phyloP scores from a whole-genome alignment of 2,888 invertebrate species.

The Drosophila multiciliata region DNA sequence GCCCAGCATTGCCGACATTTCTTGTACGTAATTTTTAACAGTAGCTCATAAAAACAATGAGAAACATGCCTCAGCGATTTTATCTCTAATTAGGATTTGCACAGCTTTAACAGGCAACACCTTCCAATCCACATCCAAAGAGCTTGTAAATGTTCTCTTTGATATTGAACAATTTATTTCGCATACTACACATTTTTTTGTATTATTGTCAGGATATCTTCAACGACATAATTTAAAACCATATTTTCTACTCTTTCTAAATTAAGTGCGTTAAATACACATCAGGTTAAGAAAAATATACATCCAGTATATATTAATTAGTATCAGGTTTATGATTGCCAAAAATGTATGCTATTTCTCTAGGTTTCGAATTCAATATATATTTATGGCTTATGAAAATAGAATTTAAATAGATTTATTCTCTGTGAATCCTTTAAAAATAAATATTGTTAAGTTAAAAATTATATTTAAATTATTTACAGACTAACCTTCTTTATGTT shows the following conservation, averaged over 20 bases:
- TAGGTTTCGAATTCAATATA: background rate
- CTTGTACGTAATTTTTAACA: slow-evolving; percentile 68
- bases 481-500: background rate
- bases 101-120: background rate
- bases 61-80: slow-evolving; percentile 37
- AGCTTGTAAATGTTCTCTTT: background rate
- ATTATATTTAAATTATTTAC: background rate
- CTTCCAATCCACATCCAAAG: background rate
- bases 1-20: slow-evolving; percentile 46
- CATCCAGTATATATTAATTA: background rate
- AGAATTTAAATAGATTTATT: background rate
- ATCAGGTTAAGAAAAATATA: background rate
- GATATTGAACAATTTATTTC: background rate
- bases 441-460: background rate
- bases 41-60: slow-evolving; percentile 60
- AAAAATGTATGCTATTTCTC: background rate
- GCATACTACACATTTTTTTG: background rate
- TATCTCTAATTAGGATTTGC: slow-evolving; percentile 44
- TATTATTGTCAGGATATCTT: background rate
- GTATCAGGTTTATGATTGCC: background rate
- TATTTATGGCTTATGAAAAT: background rate
- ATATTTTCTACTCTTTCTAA: background rate
- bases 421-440: background rate
- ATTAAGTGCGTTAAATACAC: no score
- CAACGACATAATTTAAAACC: background rate